Evolutionary conservation across 2,113 vertebrate species (phyloP).

Genomic region (Blennius ocellaris): DNA sequence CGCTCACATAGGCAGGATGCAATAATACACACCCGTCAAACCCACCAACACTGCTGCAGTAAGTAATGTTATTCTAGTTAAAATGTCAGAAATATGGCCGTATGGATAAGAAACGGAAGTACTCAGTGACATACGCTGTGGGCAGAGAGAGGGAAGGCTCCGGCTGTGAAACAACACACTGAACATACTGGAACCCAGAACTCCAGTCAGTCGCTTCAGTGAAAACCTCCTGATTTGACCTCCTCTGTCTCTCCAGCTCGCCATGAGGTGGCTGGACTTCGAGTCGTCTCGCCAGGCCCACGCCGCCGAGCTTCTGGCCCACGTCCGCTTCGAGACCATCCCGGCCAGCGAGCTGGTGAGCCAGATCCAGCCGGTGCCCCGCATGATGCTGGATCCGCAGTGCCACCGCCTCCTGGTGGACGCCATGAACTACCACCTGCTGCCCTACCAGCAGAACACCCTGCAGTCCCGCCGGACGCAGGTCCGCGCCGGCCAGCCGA

Average conservation of each 20-base stretch:
- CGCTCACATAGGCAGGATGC: no score
- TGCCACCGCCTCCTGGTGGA: constrained; percentile 89
- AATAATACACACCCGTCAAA: no score
- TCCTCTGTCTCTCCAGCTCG: constrained; percentile 69
- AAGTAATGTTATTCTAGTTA: no score
- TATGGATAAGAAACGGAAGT: no score
- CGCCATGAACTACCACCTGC: constrained; percentile 92
- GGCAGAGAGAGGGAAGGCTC: no score
- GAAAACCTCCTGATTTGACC: background rate
- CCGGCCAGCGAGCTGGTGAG: constrained; percentile 87
- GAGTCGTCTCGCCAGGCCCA: constrained; percentile 80
- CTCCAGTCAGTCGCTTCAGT: no score
- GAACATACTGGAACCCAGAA: no score
- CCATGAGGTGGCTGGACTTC: constrained; percentile 88
- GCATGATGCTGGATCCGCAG: constrained; percentile 87
- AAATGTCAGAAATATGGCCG: no score
- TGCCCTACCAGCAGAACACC: constrained; percentile 87
- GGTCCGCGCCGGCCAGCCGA: constrained; percentile 82
- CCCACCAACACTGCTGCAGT: no score
- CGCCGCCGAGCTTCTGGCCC: constrained; percentile 83
- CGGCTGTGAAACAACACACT: no score
- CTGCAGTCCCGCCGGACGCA: constrained; percentile 86
- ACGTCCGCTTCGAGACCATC: constrained; percentile 86
- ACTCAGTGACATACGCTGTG: no score
- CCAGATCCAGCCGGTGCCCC: constrained; percentile 86